A percentile compares a stretch with the other conserved stretches of the same genome.
Conservation (phyloP, 2,113 vertebrate species). For the Delphinus delphis region DNA sequence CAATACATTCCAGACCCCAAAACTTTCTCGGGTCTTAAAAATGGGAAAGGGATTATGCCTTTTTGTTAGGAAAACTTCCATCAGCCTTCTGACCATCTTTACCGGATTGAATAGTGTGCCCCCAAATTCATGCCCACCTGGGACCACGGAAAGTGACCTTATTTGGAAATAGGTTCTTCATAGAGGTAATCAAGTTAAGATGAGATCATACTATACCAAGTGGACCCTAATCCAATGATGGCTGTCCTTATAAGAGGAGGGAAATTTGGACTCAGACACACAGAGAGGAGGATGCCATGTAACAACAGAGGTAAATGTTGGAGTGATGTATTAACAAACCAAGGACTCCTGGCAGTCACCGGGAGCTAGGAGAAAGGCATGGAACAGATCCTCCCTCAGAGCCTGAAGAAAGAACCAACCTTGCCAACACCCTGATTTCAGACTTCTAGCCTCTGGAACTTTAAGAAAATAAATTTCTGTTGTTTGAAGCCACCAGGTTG, state of each 20-base stretch:
- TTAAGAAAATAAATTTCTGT: neutral
- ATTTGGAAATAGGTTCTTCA: neutral
- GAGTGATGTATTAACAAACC: neutral
- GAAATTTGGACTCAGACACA: neutral
- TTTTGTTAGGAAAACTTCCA: neutral
- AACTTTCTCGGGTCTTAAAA: neutral
- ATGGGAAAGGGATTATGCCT: neutral
- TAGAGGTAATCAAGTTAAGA: neutral
- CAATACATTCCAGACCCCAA: neutral
- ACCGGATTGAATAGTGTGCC: neutral
- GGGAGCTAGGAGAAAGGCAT: neutral
- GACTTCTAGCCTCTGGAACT: neutral
- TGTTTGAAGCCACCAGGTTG: neutral
- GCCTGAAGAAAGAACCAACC: neutral
- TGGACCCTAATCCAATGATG: neutral
- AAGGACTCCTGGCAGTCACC: neutral
- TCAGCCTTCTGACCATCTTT: neutral
- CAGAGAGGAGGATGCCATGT: neutral
- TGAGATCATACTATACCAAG: neutral
- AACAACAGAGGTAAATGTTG: neutral
- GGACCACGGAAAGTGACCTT: neutral
- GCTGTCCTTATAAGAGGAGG: neutral
- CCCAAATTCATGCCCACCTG: neutral
- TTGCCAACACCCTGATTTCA: neutral
- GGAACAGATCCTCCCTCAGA: neutral